Percentiles rank a stretch among this genome's conserved stretches.
These are phyloP conservation scores for Cyclina sinensis DNA, from an alignment of 1,140 invertebrate species.

Conservation along the genomic window DNA sequence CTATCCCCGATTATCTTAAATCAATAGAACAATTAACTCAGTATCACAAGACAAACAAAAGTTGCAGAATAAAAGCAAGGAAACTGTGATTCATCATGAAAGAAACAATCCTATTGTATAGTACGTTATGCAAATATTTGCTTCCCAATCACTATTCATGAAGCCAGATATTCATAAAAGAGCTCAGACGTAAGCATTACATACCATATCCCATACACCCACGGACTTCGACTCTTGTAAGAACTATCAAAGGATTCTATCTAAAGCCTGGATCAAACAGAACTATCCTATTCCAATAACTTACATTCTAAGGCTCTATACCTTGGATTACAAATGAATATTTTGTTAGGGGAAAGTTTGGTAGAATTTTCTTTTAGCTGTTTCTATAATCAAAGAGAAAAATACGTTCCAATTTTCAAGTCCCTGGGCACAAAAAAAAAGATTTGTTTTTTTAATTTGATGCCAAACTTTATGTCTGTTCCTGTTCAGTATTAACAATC, in stretches of 20 bases:
- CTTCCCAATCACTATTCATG: not conserved
- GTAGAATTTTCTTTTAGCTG: no score
- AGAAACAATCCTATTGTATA: not conserved
- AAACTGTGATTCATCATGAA: slow-evolving; percentile 4
- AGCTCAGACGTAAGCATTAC: not conserved
- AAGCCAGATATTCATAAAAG: no score
- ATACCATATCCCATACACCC: not conserved
- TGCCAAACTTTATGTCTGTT: no score
- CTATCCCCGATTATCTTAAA: not conserved
- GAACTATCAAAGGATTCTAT: not conserved
- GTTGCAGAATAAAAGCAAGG: not conserved
- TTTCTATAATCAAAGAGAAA: no score
- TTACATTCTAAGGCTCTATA: no score
- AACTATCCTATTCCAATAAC: not conserved
- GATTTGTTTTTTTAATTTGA: no score
- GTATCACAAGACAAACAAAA: not conserved
- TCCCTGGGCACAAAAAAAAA: no score
- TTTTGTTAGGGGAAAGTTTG: no score
- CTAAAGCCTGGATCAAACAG: not conserved
- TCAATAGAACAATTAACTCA: not conserved
- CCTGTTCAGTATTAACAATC: no score
- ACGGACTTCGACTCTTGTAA: not conserved
- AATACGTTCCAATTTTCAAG: no score
- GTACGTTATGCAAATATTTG: slow-evolving; percentile 26
- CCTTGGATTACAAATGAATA: no score